A percentile compares a stretch with the other conserved stretches of the same genome.
These are phyloP conservation scores for Pluvialis apricaria DNA, from an alignment of 2,113 vertebrate species.

Conservation along the genomic window DNA sequence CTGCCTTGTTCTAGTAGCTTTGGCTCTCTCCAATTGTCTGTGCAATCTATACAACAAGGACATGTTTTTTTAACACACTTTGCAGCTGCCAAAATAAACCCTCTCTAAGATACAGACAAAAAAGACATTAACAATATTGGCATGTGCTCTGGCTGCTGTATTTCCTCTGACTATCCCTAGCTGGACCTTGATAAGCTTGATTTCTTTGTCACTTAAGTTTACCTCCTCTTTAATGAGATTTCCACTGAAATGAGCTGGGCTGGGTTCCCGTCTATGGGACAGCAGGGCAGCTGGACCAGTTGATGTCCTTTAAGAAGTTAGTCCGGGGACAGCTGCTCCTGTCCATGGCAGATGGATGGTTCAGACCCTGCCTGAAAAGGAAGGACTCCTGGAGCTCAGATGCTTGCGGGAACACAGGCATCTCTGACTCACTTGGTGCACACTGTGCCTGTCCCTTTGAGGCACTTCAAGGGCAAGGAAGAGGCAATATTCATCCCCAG, in stretches of 20 bases:
- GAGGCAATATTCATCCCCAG: background rate
- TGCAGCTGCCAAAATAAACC: slow-evolving; percentile 35
- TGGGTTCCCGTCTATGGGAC: fast-evolving
- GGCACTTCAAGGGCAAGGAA: background rate
- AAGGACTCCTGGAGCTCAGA: background rate
- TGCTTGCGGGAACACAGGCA: background rate
- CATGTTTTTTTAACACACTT: background rate
- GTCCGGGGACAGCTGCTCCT: background rate
- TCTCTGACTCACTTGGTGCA: background rate
- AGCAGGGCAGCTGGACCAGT: background rate
- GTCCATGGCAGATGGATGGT: background rate
- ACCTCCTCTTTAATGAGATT: background rate
- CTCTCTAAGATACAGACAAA: background rate
- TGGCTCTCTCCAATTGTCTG: background rate
- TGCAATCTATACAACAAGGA: background rate
- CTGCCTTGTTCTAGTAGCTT: background rate
- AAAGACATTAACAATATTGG: slow-evolving; percentile 19
- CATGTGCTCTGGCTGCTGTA: background rate
- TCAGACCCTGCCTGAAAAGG: background rate
- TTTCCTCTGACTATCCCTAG: background rate
- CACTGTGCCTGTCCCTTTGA: background rate
- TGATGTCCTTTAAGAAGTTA: background rate
- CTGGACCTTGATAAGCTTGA: background rate
- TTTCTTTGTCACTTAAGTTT: background rate
- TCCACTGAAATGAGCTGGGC: background rate